Percentiles rank a stretch among this genome's conserved stretches.
phyloP scores from a whole-genome alignment of 2,797 vertebrate species.

The Ceryle rudis region DNA sequence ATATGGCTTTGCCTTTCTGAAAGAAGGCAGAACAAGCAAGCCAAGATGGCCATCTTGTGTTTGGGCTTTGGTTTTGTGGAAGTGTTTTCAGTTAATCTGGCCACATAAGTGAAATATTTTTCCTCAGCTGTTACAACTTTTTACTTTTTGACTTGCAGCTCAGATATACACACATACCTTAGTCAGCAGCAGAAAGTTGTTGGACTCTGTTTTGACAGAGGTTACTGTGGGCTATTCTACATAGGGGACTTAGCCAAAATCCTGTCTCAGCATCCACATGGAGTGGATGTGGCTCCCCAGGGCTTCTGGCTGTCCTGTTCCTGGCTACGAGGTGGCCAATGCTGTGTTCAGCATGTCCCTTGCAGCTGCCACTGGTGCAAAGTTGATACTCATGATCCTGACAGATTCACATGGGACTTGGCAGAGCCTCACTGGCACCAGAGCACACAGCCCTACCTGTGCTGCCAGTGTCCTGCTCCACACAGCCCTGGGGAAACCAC shows the following conservation, averaged over 20 bases:
- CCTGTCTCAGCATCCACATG: neutral
- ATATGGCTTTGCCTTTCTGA: neutral
- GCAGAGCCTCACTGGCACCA: neutral
- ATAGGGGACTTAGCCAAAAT: neutral
- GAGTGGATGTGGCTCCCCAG: accelerated
- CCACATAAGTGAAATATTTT: neutral
- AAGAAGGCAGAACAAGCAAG: neutral
- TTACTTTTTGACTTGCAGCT: neutral
- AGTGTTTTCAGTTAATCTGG: neutral
- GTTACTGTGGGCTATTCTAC: neutral
- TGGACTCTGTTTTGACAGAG: neutral
- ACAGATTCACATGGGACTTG: neutral
- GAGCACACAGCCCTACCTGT: neutral
- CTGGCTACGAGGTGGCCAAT: neutral
- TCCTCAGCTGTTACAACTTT: neutral
- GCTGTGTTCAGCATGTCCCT: neutral
- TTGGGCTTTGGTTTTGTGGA: neutral
- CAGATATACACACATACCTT: neutral
- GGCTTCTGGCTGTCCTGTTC: neutral
- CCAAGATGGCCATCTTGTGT: neutral
- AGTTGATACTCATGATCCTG: neutral
- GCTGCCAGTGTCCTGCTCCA: neutral
- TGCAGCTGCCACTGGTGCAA: neutral
- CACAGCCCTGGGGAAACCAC: neutral
- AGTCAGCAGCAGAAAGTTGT: neutral